Percentiles rank a stretch among this genome's conserved stretches.
Conservation (phyloP, 2,888 invertebrate species). For the Plebejus argus region DNA sequence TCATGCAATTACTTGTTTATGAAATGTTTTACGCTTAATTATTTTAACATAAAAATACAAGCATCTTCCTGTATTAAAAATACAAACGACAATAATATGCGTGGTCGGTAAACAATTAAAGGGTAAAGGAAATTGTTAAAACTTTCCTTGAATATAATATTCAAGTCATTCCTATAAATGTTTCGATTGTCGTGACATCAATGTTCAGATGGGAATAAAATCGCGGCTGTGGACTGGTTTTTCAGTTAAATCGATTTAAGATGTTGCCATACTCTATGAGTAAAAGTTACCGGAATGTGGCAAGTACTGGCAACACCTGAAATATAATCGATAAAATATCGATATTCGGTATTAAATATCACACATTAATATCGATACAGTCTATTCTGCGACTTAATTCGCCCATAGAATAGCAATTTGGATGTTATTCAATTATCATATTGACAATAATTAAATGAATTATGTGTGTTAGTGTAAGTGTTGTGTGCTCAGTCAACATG, state of each 20-base stretch:
- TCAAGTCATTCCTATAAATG: conserved; percentile 15
- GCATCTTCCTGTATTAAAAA: not conserved
- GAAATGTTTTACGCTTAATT: not conserved
- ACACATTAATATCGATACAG: not conserved
- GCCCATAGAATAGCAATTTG: conserved; percentile 15
- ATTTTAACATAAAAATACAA: too few relatives aligned
- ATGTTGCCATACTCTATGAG: not conserved
- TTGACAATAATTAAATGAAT: conserved; percentile 54
- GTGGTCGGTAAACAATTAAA: not conserved
- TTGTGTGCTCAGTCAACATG: conserved; percentile 36
- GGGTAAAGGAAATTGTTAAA: not conserved
- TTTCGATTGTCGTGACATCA: not conserved
- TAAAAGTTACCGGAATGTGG: not conserved
- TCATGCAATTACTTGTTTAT: not conserved
- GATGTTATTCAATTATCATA: conserved; percentile 49
- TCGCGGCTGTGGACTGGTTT: not conserved
- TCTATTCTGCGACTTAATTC: not conserved
- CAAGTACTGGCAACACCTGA: not conserved
- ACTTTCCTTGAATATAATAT: conserved; percentile 1
- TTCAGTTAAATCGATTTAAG: not conserved
- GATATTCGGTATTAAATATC: not conserved
- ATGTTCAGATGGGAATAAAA: conserved; percentile 9
- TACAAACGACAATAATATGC: conserved; percentile 1
- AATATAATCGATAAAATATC: not conserved
- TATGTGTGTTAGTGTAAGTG: conserved; percentile 45